Percentiles rank a stretch among this genome's conserved stretches.
Evolutionary conservation across 2,113 vertebrate species (phyloP).

Genomic region (Gila orcuttii): DNA sequence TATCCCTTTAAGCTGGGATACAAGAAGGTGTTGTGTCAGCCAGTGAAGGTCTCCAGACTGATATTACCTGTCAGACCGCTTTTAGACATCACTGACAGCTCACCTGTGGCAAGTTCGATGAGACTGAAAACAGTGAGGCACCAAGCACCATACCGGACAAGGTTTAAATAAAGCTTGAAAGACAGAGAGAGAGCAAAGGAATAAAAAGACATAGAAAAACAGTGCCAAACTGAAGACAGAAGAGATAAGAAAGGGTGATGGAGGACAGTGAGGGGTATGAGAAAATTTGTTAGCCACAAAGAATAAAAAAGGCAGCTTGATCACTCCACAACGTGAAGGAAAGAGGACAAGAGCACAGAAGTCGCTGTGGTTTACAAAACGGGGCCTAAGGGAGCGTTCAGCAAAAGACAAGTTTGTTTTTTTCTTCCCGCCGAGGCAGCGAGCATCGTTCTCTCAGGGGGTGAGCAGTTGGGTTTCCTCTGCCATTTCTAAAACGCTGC

Average conservation of each 20-base stretch:
- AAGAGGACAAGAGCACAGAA: conserved; percentile 34
- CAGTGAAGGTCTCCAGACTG: conserved; percentile 22
- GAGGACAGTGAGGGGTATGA: conserved; percentile 16
- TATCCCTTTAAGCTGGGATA: background rate
- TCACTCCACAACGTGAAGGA: conserved; percentile 48
- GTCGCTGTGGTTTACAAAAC: conserved; percentile 46
- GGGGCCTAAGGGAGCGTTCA: conserved; percentile 47
- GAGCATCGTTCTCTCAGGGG: conserved; percentile 41
- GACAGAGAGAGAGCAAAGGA: conserved; percentile 38
- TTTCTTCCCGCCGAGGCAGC: conserved; percentile 47
- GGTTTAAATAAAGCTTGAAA: conserved; percentile 41
- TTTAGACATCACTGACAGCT: conserved; percentile 50
- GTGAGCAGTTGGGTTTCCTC: conserved; percentile 34
- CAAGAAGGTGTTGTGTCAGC: background rate
- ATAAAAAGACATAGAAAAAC: conserved; percentile 12
- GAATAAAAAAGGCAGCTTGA: conserved; percentile 52
- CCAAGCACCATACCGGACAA: conserved; percentile 33
- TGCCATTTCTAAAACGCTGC: conserved; percentile 29
- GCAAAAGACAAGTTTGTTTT: conserved; percentile 56
- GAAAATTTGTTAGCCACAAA: conserved; percentile 40
- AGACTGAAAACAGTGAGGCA: background rate
- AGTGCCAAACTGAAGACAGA: conserved; percentile 44
- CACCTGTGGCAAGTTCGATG: conserved; percentile 47
- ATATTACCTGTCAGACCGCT: conserved; percentile 53
- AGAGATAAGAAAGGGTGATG: conserved; percentile 30